phyloP scores from a whole-genome alignment of 92 coral and sea anemone genomes.

The Hydrozoanthus gracilis region DNA sequence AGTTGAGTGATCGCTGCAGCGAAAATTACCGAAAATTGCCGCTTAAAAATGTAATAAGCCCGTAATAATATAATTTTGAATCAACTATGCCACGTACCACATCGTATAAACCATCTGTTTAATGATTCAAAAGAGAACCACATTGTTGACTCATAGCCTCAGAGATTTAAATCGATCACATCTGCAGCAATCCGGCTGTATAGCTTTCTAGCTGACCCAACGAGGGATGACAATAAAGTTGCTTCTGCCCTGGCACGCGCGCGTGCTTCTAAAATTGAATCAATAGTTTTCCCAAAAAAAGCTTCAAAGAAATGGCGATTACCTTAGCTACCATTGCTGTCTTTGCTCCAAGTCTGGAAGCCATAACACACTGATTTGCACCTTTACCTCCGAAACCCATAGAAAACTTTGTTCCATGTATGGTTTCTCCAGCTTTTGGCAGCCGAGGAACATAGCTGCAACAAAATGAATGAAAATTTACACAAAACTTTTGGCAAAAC shows the following conservation, averaged over 20 bases:
- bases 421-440: slow-evolving; percentile 98
- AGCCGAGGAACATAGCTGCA: slow-evolving; percentile 96
- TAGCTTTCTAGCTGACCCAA: neutral
- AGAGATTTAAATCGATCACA: slow-evolving; percentile 3
- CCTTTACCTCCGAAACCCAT: slow-evolving; percentile 99
- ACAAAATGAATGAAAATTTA: slow-evolving; percentile 18
- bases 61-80: neutral
- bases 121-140: slow-evolving; percentile 15
- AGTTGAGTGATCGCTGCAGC: neutral
- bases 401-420: slow-evolving; percentile 92
- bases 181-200: neutral
- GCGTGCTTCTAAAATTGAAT: neutral
- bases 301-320: slow-evolving; percentile 27
- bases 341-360: slow-evolving; percentile 97
- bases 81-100: neutral
- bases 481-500: neutral
- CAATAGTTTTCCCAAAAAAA: neutral
- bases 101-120: slow-evolving; percentile 10
- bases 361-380: slow-evolving; percentile 99
- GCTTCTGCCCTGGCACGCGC: neutral
- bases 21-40: slow-evolving; percentile 12
- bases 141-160: slow-evolving; percentile 27
- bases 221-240: neutral
- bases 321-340: slow-evolving; percentile 99
- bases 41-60: neutral